Evolutionary conservation across 2,113 vertebrate species (phyloP).

Genomic region (Spermophilus dauricus): DNA sequence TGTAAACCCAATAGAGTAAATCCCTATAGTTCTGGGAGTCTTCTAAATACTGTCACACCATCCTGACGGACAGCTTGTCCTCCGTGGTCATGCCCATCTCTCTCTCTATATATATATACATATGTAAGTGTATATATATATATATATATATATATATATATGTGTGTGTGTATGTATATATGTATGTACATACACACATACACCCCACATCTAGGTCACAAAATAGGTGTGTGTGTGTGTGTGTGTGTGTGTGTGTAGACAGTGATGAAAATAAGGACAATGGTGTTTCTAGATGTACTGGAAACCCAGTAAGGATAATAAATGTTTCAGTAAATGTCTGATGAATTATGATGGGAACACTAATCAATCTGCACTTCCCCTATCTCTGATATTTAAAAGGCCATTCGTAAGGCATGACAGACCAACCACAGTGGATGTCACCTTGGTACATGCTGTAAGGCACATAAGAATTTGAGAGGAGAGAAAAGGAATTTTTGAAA

Average conservation of each 20-base stretch:
- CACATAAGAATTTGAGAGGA: neutral
- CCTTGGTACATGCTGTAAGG: neutral
- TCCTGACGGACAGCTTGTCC: neutral
- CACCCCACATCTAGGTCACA: neutral
- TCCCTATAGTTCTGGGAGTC: neutral
- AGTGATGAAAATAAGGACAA: neutral
- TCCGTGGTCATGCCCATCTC: neutral
- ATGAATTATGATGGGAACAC: neutral
- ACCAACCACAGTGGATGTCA: neutral
- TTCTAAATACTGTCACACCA: neutral
- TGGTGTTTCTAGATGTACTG: neutral
- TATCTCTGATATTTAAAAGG: neutral
- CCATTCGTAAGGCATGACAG: neutral
- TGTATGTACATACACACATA: no score
- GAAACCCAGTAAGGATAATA: neutral
- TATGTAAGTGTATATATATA: no score
- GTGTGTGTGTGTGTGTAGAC: rapidly evolving
- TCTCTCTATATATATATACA: no score
- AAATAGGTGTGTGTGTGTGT: no score
- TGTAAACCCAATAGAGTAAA: no score
- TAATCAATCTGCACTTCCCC: neutral
- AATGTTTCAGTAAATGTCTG: neutral
- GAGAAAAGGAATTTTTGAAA: neutral
- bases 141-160: neutral
- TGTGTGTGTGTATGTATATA: no score